Evolutionary conservation across 1,140 invertebrate genomes (phyloP).

Genomic region (Gryon sp.): DNA sequence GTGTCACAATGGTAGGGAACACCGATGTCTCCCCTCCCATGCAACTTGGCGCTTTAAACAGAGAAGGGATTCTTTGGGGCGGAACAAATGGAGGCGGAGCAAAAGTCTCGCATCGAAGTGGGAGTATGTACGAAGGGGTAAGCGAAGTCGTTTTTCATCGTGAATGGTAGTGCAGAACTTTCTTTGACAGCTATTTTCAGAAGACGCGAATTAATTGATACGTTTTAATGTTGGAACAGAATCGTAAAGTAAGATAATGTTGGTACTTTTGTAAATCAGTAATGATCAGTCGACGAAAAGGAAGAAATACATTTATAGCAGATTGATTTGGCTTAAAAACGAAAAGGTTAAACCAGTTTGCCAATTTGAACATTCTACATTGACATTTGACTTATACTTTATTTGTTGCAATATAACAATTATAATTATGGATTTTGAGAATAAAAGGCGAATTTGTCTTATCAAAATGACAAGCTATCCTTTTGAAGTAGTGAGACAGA

Average conservation of each 20-base stretch:
- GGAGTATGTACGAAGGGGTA: background rate
- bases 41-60: background rate
- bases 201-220: conserved; percentile 56
- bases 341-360: too few relatives aligned
- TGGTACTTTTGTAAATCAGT: conserved; percentile 16
- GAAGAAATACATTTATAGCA: too few relatives aligned
- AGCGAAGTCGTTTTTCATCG: conserved; percentile 50
- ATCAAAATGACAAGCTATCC: too few relatives aligned
- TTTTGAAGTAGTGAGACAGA: too few relatives aligned
- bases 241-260: conserved; percentile 22
- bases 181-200: conserved; percentile 38
- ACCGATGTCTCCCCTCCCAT: background rate
- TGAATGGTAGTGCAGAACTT: conserved; percentile 49
- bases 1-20: conserved; percentile 9
- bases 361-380: too few relatives aligned
- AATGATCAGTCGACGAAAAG: background rate
- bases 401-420: too few relatives aligned
- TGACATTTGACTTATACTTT: too few relatives aligned
- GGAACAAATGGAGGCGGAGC: conserved; percentile 52
- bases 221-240: conserved; percentile 30
- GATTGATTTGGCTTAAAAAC: too few relatives aligned
- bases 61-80: conserved; percentile 38
- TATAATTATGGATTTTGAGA: too few relatives aligned
- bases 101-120: background rate
- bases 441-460: too few relatives aligned